Percentiles rank a stretch among this genome's conserved stretches.
These are phyloP conservation scores for Lycaena phlaeas DNA, from an alignment of 2,888 invertebrate species.

Conservation along the genomic window DNA sequence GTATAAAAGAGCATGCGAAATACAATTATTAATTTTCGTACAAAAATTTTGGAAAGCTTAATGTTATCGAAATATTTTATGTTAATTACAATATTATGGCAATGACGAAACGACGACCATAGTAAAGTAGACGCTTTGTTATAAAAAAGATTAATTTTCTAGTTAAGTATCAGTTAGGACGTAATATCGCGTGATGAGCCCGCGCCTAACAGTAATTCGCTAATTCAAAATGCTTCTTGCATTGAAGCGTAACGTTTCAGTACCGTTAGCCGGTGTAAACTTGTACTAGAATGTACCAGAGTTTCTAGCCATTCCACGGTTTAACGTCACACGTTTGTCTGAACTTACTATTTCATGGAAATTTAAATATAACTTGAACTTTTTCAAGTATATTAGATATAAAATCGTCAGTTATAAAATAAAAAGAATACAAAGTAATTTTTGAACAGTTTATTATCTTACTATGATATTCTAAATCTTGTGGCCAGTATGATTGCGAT, in stretches of 20 bases:
- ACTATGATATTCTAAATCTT: no score
- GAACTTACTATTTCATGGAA: no score
- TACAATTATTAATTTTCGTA: conserved; percentile 2
- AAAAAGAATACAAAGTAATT: no score
- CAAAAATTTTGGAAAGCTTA: conserved; percentile 3
- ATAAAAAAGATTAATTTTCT: background rate
- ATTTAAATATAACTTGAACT: no score
- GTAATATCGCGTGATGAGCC: conserved; percentile 1
- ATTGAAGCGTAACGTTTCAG: conserved; percentile 6
- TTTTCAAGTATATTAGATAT: no score
- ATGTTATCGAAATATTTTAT: background rate
- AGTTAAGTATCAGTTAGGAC: background rate
- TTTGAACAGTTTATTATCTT: no score
- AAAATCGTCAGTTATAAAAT: no score
- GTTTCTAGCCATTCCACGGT: conserved; percentile 1
- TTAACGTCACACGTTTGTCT: no score
- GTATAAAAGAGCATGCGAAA: background rate
- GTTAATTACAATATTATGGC: conserved; percentile 4
- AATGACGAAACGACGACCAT: conserved; percentile 4
- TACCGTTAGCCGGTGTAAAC: conserved; percentile 1
- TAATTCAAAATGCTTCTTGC: conserved; percentile 6
- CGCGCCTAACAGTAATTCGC: background rate
- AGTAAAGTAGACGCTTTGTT: background rate
- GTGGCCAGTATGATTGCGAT: no score
- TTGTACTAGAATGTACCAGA: background rate